Base-by-base conservation (phyloP, 1,140 invertebrate genomes). In the Cydia pomonella region DNA sequence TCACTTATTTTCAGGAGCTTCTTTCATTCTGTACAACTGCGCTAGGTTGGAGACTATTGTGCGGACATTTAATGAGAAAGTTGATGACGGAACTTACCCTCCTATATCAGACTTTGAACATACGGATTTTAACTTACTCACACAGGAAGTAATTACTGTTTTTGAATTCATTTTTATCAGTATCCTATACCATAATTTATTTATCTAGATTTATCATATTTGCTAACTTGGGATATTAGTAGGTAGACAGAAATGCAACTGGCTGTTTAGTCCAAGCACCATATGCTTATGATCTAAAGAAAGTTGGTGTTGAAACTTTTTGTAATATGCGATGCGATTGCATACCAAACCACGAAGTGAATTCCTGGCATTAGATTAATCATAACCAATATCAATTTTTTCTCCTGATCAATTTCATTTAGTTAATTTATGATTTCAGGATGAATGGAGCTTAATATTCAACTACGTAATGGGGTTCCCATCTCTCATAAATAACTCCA, bases 21-120 rank as follows among this genome's bases (percentile, higher is more conserved):
- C 94, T 44, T 96, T 96, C 88, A 93, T 96, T 47, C 92, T 97
- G n/a, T 96, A 97, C 82, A 97, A 97, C 81, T 94, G 94, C 84
- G 95, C 95, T 0, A 94, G 96, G 74, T 84, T 97, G 77, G 91
- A 94, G 76, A 94, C 94, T 1, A 93, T 97, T 74, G 88, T 96
- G 53, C 90, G 94, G 73, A 94, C 94, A 75, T 96, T 95, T 85
- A 86, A 94, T 53, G 83, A 93, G 1, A 94, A 92, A 81, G 93
- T 95, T 7, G 75, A 77, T 1, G 81, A 84, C 12, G 92, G 92
- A 6, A 82, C 89, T 1, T 96, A 96, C 86, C 94, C 94, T 41
- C 66, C 86, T 25, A 82, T 96, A 75, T 93, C 94, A 13, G 75
- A 93, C 3, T 77, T 95, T 1, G 84, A 94, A 16, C 79, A 94